Evolutionary conservation across 2,888 invertebrate species (phyloP), one percentile per base, ranked within the genome.

Genomic region (Noctua janthina): DNA sequence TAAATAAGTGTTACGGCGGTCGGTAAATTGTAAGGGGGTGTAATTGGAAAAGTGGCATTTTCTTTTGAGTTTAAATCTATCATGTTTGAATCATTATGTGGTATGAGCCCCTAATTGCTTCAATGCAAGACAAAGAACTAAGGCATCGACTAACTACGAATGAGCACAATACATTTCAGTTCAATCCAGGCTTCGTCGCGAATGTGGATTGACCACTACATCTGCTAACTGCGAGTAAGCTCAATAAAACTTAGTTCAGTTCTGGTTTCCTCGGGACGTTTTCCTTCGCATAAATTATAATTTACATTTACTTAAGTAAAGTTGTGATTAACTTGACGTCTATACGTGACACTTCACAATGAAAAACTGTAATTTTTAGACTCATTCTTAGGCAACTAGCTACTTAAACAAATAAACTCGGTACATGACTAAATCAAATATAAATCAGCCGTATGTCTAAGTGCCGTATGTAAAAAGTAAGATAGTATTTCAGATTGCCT

Each of bases 1-100:
- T 87, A 85, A 90, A 90, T 91, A 87, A 88, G 83, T 88, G 86
- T 90, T 80, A 87, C 78, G 70, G 51, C 73, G 13, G 59, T 71
- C 29, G 29, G 66, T 68, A 77, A 56, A 74, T 74, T 80, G 76
- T 68, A 43, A 72, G 64, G 11, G 68, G 66, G 54, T 70, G 75
- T 79, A 82, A 82, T 79, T 85, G 79, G 70, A 68, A 71, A 78
- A 78, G 64, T 51, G 6, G 23, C 1, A 0, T 56, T 59, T 81
- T 69, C 39, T 74, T 74, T 69, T 69, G 51, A 73, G 49, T 67
- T 62, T 66, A 1, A 54, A 68, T 72, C 35, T 46, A 23, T 8
- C 1, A 59, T 35, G 49, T 54, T 68, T 74, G 59, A 56, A 46
- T 54, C 35, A 56, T 66, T 2, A 39, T 49, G 0, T 71, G 2